Conservation (phyloP, 1,140 invertebrate species). For the Zaprionus taronus region DNA sequence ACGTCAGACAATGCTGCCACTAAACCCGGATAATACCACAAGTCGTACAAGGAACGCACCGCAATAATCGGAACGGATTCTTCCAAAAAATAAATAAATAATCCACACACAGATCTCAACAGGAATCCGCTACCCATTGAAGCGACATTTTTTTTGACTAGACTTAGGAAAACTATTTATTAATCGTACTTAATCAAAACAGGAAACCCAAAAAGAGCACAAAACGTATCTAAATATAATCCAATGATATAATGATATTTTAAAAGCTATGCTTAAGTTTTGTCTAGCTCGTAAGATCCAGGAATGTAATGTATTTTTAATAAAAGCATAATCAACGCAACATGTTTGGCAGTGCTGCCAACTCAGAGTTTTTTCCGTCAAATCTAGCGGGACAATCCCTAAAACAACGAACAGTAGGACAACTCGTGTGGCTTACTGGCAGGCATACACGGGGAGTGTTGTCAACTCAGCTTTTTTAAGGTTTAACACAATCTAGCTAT, state of each 20-base stretch:
- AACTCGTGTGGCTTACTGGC: no score
- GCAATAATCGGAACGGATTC: neutral
- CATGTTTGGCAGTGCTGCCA: no score
- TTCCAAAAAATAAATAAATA: neutral
- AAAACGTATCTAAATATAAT: conserved; percentile 28
- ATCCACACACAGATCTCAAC: conserved; percentile 14
- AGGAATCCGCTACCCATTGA: conserved; percentile 1
- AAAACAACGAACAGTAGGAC: no score
- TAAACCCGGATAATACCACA: no score
- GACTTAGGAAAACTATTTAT: conserved; percentile 10
- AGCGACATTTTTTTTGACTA: conserved; percentile 27
- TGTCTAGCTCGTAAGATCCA: conserved; percentile 40
- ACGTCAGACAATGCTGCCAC: conserved; percentile 21
- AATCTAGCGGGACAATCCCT: no score
- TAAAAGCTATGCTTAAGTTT: conserved; percentile 38
- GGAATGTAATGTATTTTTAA: conserved; percentile 67
- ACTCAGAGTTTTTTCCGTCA: no score
- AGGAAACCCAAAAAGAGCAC: neutral
- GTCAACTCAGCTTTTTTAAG: no score
- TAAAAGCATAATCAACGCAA: conserved; percentile 51
- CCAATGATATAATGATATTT: conserved; percentile 43
- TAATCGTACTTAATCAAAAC: conserved; percentile 24
- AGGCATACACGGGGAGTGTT: no score
- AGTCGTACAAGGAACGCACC: neutral
- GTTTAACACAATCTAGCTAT: no score